phyloP scores from a whole-genome alignment of 2,113 vertebrate genomes.

The Carassius auratus region DNA sequence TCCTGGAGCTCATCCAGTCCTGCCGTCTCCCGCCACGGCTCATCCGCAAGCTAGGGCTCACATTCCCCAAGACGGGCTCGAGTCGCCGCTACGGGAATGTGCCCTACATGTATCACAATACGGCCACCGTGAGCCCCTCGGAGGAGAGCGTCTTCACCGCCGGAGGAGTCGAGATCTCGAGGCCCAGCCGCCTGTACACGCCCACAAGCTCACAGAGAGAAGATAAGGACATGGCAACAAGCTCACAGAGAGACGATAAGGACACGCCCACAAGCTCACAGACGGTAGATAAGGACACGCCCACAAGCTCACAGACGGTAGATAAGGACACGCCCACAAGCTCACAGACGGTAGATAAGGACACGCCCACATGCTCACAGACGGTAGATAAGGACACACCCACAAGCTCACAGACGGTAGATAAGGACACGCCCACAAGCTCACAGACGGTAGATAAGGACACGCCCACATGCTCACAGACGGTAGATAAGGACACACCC shows the following conservation, averaged over 20 bases:
- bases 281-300: constrained; percentile 31
- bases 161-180: constrained; percentile 82
- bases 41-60: constrained; percentile 87
- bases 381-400: not conserved
- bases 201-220: constrained; percentile 35
- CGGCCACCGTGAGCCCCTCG: constrained; percentile 62
- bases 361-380: not conserved
- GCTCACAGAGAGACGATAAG: not conserved
- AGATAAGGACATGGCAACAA: constrained; percentile 33
- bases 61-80: constrained; percentile 86
- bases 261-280: constrained; percentile 23
- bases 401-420: constrained; percentile 37
- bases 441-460: not conserved
- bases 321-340: constrained; percentile 10
- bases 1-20: constrained; percentile 89
- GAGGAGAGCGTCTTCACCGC: constrained; percentile 87
- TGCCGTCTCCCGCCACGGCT: constrained; percentile 88
- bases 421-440: constrained; percentile 37
- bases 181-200: constrained; percentile 60
- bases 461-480: constrained; percentile 34
- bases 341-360: constrained; percentile 47
- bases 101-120: constrained; percentile 82
- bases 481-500: constrained; percentile 42
- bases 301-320: constrained; percentile 7
- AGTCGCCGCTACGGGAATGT: constrained; percentile 89